Base-by-base conservation (phyloP, 1,140 invertebrate genomes). In the Elymnias hypermnestra region DNA sequence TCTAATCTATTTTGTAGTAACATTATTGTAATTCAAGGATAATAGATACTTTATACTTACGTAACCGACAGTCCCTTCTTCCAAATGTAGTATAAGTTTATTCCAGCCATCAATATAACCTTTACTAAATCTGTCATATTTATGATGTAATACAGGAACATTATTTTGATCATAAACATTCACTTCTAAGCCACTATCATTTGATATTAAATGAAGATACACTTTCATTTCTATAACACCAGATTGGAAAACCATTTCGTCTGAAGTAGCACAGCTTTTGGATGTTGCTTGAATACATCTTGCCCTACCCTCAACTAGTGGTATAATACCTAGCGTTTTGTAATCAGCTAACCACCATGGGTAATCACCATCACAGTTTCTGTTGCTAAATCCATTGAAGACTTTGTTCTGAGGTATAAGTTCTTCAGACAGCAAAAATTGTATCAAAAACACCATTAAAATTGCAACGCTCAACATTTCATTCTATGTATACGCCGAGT, bases 261-360 rank as follows among this genome's bases (percentile, higher is more conserved):
- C 52, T 5, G 54, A 57, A 1, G 57, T 41, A 2, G 45, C 15
- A 39, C 66, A 69, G 26, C 66, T 69, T 12, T 41, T 33, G 12
- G 6, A 23, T 1, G 7, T 15, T 18, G 57, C 53, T 49, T 40
- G 39, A 25, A 69, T 47, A 12, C 36, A 57, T 53, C 42, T 47
- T 17, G 38, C 31, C 31, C 46, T 59, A 9, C 36, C 35, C 13
- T 22, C 13, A 4, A 3, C 2, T 1, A 36, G 12, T n/a, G 33
- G 33, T 14, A 10, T 2, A 19, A 36, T 6, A 5, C 17, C 33
- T 1, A 36, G 17, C 6, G 9, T 5, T 18, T 21, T 9, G 33
- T 21, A 36, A 5, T 36, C 18, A 36, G 33, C 19, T 5, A 21
- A 10, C 13, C 9, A 7, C 33, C 33, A 36, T 8, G 33, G 33